A percentile compares a stretch with the other conserved stretches of the same genome.
Conservation (phyloP, 2,888 invertebrate species). For the Octonoba sinensis region DNA sequence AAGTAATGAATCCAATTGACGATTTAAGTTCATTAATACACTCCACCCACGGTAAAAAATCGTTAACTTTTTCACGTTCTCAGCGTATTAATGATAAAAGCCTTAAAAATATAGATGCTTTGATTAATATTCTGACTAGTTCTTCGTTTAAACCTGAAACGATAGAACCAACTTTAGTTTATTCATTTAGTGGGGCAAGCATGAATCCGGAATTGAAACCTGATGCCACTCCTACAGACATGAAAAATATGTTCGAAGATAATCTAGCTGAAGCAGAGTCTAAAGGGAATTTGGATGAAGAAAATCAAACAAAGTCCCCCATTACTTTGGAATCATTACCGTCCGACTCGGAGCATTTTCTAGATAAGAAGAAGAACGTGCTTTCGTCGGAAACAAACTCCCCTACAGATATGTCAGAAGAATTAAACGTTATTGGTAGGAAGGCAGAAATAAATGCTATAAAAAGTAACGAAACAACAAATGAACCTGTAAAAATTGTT, state of each 20-base stretch:
- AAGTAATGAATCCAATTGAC: background rate
- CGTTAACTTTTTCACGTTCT: background rate
- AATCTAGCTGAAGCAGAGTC: no score
- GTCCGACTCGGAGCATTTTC: no score
- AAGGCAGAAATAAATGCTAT: constrained; percentile 3
- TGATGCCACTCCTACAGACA: background rate
- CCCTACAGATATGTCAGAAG: background rate
- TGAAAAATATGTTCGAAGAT: background rate
- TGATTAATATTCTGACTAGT: constrained; percentile 27
- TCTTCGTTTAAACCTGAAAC: constrained; percentile 4
- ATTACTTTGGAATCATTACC: no score
- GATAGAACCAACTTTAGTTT: constrained; percentile 16
- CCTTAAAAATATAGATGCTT: constrained; percentile 14
- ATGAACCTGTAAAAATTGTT: background rate
- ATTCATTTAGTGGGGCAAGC: background rate
- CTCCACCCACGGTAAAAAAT: no score
- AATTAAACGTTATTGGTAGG: constrained; percentile 30
- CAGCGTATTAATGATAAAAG: constrained; percentile 12
- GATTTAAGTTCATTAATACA: no score
- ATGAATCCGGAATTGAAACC: background rate
- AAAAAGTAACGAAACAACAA: background rate
- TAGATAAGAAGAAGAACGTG: no score
- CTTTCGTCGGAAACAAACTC: background rate
- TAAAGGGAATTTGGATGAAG: no score
- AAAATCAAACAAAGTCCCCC: no score